Evolutionary conservation across 64 coral and sea anemone genomes (phyloP), one percentile per base, ranked within the genome.

Genomic region (Astreopora myriophthalma): DNA sequence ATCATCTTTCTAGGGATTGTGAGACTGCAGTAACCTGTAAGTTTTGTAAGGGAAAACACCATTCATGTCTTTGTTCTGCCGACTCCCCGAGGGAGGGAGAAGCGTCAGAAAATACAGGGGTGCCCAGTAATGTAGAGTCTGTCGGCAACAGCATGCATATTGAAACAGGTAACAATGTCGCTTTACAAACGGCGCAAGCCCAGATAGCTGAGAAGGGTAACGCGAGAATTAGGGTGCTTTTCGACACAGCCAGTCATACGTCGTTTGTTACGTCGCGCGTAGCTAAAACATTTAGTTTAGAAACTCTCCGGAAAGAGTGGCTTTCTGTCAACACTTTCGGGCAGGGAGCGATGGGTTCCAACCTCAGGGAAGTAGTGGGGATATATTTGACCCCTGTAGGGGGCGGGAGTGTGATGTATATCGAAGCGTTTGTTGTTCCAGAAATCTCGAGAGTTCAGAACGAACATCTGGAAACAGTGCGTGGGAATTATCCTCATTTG

Each of bases 141-240:
- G 63, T 36, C 6, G 80, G 32, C n/a, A 66, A 25, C 5, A 69
- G 33, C 6, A 85, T 66, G 80, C 58, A 91, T 58, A 39, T 85
- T 74, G 79, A 20, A 19, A 67, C 36, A 2, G 87, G 48, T 42
- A 78, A 78, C 13, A 65, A 34, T 26, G 86, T 91, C 26, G 76
- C 76, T 25, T 39, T 91, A 26, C 89, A 91, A 72, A 91, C 89
- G 4, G 42, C 89, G 5, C 49, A 79, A 19, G 89, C 61, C 75
- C 38, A 82, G 28, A 31, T 91, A 39, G 79, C 35, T 8, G 76
- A 35, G 7, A 49, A 83, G 35, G 66, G 77, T 14, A 37, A 35
- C 26, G 61, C 34, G 20, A 16, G 35, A 72, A 34, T 81, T 32
- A 80, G 89, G 19, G 64, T 82, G 23, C 32, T 83, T 24, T 83